phyloP scores from a whole-genome alignment of 1,140 invertebrate species.

The Eumeta japonica region DNA sequence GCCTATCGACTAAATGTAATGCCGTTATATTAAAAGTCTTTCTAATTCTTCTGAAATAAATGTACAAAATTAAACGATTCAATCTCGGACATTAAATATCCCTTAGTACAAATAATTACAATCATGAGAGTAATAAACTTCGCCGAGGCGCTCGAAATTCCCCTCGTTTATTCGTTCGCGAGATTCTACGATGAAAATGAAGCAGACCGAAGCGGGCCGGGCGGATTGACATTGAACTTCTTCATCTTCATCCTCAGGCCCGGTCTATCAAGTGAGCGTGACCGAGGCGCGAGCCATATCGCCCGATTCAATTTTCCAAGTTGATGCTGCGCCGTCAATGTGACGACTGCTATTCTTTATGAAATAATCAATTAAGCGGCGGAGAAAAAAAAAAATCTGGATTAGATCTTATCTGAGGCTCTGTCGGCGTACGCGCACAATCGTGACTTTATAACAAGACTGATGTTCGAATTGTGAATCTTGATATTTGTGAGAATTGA shows the following conservation, averaged over 20 bases:
- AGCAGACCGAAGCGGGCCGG: too few species aligned
- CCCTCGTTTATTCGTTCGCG: too few species aligned
- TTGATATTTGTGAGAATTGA: slow-evolving; percentile 19
- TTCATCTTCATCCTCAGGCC: slow-evolving; percentile 20
- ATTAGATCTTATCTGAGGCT: slow-evolving; percentile 43
- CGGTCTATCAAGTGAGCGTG: too few species aligned
- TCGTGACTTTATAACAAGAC: slow-evolving; percentile 42
- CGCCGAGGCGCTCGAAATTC: too few species aligned
- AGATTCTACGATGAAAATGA: too few species aligned
- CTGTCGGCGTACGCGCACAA: slow-evolving; percentile 43
- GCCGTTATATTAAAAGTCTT: too few species aligned
- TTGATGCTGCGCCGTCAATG: slow-evolving; percentile 24
- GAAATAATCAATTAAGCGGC: slow-evolving; percentile 52
- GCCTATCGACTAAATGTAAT: too few species aligned
- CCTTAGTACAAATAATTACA: too few species aligned
- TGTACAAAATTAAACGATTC: too few species aligned
- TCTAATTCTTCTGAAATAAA: too few species aligned
- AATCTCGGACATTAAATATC: too few species aligned
- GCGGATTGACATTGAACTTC: slow-evolving; percentile 24
- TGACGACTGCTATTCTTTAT: slow-evolving; percentile 47
- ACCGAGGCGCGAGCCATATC: slow-evolving; percentile 22
- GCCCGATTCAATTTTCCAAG: slow-evolving; percentile 30
- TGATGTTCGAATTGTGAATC: slow-evolving; percentile 11
- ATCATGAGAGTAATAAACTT: too few species aligned
- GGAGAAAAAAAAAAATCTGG: slow-evolving; percentile 39